Base-by-base conservation (phyloP, 1,140 invertebrate genomes). In the Limonius californicus region DNA sequence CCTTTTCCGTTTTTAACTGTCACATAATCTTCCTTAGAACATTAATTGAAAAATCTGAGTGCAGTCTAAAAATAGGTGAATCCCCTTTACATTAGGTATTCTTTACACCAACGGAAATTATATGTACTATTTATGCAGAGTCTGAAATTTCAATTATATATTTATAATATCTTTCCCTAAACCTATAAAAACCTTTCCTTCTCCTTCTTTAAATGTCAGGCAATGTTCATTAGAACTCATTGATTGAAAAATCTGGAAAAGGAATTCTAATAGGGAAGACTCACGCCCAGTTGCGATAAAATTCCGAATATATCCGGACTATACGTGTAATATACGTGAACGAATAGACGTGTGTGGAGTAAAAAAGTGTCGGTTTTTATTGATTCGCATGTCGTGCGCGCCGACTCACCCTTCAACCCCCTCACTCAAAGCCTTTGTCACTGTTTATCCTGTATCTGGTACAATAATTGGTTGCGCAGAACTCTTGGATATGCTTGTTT, bases 291-390 rank as follows among this genome's bases (percentile, higher is more conserved):
- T 18, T 18, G 45, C 20, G 16, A 43, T 50, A 32, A 61, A 61
- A 61, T 65, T 61, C 59, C 59, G 56, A 58, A 62, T 59, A 65
- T 65, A 62, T 65, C 60, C 57, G 42, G 45, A 50, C 45, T 50
- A 50, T 50, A 61, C 35, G 50, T 65, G 61, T 62, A 62, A 62
- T 32, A 56, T 65, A 65, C 60, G 63, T 64, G 63, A 64, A 55
- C 58, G 59, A 55, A 65, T 65, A 61, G 58, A 59, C 55, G 62
- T 67, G 59, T 65, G 59, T 63, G 27, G 64, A 61, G 59, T 59
- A 68, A 68, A 66, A 68, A 68, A 68, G 67, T 68, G 67, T 68
- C 67, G 66, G 67, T 68, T 68, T 68, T 68, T 68, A 68, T 68
- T 68, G 67, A 68, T 68, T 68, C 67, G 64, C 58, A 66, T 68